phyloP scores from a whole-genome alignment of 2,888 invertebrate genomes.

The Acrocyrtus sp. region DNA sequence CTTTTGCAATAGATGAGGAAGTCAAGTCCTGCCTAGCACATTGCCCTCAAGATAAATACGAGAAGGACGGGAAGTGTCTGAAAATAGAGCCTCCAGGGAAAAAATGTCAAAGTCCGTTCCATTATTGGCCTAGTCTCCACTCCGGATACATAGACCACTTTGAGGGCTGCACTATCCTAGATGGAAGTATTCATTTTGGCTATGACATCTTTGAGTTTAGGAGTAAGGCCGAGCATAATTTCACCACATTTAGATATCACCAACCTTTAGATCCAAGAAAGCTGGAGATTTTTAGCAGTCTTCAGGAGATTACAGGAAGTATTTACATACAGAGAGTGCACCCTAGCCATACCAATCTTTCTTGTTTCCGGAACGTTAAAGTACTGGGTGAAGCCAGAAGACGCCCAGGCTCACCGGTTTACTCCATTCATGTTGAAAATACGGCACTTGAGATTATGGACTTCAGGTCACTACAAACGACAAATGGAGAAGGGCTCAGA shows the following conservation, averaged over 20 bases:
- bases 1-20: constrained; percentile 90
- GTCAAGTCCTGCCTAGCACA: too few relatives aligned
- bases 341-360: too few relatives aligned
- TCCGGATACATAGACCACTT: constrained; percentile 90
- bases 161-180: constrained; percentile 92
- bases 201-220: constrained; percentile 89
- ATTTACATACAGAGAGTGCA: too few relatives aligned
- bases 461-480: constrained; percentile 84
- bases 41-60: too few relatives aligned
- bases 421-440: too few relatives aligned
- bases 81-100: too few relatives aligned
- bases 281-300: constrained; percentile 88
- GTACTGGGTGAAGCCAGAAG: constrained; percentile 90
- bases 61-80: not conserved
- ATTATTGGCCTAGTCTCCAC: constrained; percentile 76
- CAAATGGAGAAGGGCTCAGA: constrained; percentile 86
- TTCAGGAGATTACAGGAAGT: too few relatives aligned
- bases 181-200: constrained; percentile 92
- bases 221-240: constrained; percentile 81
- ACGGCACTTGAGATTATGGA: constrained; percentile 86
- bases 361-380: constrained; percentile 90
- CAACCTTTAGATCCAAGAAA: constrained; percentile 88
- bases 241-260: constrained; percentile 81
- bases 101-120: constrained; percentile 77
- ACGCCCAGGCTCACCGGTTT: constrained; percentile 91